Base-by-base conservation (phyloP, 2,797 vertebrate species). In the Threskiornis aethiopicus region DNA sequence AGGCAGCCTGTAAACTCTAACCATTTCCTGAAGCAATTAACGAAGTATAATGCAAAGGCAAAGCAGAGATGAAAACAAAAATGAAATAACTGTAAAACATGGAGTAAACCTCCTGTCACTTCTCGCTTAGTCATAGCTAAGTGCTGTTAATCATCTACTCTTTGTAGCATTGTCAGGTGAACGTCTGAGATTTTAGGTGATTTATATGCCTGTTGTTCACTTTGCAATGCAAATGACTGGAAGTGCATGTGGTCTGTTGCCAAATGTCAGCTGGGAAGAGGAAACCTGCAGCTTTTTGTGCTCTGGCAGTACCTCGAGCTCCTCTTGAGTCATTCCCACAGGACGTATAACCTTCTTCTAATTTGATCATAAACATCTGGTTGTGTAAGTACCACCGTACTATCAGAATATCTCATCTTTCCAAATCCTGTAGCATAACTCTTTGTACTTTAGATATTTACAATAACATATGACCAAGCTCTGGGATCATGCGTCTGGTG, bases 1-100 rank as follows among this genome's bases (percentile, higher is more conserved):
- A 96, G 93, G 88, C 65, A 95, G 87, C 42, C 86, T 87, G 55
- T 77, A 70, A 52, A 29, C 77, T 69, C 76, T 26, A 79, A 80
- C 62, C 55, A 69, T 94, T 95, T 97, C 95, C 89, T 90, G 92
- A 89, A 89, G 59, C 90, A 82, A 81, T 95, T 95, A 92, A 33
- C 0, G 0, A 87, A 88, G 69, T 54, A 71, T 44, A 75, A 82
- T 51, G 47, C n/a, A 62, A 84, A 89, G 72, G 49, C 70, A 86
- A 88, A 93, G 58, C 37, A 93, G 37, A 91, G 41, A 65, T 71
- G 72, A 71, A 81, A 95, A 67, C 41, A 82, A 81, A 79, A 87
- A 44, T 26, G 58, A 90, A 72, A 67, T 86, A 71, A 51, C 64
- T 66, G 51, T 82, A 85, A 83, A 92, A 62, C 42, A 28, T 16